Conservation (phyloP, 2,797 vertebrate genomes). For the Benthosema pterotum region DNA sequence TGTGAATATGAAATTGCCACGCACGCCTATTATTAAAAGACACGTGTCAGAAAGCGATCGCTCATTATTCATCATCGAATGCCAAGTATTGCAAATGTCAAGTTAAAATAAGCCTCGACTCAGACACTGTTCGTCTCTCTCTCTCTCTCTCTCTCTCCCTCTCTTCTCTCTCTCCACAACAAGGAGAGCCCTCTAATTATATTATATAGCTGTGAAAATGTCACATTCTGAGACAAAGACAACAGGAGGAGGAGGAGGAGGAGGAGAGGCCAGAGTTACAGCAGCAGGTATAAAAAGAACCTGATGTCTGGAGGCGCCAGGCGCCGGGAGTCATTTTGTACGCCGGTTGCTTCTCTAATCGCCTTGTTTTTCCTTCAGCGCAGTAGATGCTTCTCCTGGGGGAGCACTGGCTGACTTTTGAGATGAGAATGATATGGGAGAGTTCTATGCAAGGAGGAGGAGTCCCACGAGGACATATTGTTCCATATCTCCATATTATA, state of each 20-base stretch:
- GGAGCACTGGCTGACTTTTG: conserved; percentile 49
- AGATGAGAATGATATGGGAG: conserved; percentile 52
- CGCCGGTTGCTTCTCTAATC: conserved; percentile 59
- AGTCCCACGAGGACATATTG: conserved; percentile 46
- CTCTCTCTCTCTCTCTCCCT: too few relatives aligned
- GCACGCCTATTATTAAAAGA: conserved; percentile 49
- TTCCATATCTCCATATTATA: conserved; percentile 33
- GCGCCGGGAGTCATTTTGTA: conserved; percentile 54
- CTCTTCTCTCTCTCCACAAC: conserved; percentile 46
- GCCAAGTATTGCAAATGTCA: conserved; percentile 61
- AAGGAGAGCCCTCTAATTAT: conserved; percentile 71
- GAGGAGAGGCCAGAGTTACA: conserved; percentile 40
- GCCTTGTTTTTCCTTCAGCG: conserved; percentile 52
- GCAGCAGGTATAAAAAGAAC: conserved; percentile 40
- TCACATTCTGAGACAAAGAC: conserved; percentile 62
- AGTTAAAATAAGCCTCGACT: conserved; percentile 64
- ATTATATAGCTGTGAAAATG: conserved; percentile 76
- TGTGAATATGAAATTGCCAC: conserved; percentile 23
- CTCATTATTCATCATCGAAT: conserved; percentile 23
- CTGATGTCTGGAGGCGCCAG: conserved; percentile 49
- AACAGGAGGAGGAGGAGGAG: conserved; percentile 34
- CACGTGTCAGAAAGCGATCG: conserved; percentile 43
- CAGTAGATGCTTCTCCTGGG: conserved; percentile 58
- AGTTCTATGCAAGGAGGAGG: conserved; percentile 40
- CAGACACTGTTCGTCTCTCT: conserved; percentile 54